These are phyloP conservation scores for Mobula birostris DNA, from an alignment of 2,113 vertebrate species.

Conservation along the genomic window DNA sequence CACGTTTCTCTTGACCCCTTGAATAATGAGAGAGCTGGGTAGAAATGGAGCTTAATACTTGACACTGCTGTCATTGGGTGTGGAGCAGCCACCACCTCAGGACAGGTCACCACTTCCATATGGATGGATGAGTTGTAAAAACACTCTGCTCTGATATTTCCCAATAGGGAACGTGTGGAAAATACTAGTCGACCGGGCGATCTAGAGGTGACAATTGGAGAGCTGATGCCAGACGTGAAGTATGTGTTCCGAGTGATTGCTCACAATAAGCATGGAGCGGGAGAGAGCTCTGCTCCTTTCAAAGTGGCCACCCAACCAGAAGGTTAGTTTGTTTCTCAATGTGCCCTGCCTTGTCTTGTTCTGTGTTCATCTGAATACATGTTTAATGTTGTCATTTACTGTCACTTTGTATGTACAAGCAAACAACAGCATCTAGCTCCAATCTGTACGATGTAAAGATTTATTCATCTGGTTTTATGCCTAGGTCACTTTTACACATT, in stretches of 20 bases:
- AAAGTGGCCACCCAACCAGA: slow-evolving; percentile 91
- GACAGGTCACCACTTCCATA: background rate
- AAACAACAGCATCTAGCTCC: background rate
- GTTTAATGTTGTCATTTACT: background rate
- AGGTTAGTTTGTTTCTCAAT: slow-evolving; percentile 57
- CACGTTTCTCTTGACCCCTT: too few relatives aligned
- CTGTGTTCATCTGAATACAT: background rate
- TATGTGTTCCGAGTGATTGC: slow-evolving; percentile 84
- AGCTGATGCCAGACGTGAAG: slow-evolving; percentile 88
- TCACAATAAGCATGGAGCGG: slow-evolving; percentile 79
- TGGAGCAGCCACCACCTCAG: background rate
- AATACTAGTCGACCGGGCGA: slow-evolving; percentile 85
- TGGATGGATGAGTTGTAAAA: background rate
- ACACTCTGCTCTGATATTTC: background rate
- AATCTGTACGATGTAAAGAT: too few relatives aligned
- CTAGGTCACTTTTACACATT: background rate
- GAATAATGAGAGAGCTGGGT: background rate
- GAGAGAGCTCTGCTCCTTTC: slow-evolving; percentile 75
- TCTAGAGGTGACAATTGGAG: slow-evolving; percentile 89
- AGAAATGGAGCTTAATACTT: background rate
- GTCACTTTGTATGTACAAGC: background rate
- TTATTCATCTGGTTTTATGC: background rate
- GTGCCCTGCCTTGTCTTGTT: too few relatives aligned
- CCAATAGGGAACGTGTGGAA: slow-evolving; percentile 78
- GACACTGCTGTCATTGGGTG: background rate